Evolutionary conservation across 2,888 invertebrate genomes (phyloP).

Genomic region (Agriopis leucophaearia): DNA sequence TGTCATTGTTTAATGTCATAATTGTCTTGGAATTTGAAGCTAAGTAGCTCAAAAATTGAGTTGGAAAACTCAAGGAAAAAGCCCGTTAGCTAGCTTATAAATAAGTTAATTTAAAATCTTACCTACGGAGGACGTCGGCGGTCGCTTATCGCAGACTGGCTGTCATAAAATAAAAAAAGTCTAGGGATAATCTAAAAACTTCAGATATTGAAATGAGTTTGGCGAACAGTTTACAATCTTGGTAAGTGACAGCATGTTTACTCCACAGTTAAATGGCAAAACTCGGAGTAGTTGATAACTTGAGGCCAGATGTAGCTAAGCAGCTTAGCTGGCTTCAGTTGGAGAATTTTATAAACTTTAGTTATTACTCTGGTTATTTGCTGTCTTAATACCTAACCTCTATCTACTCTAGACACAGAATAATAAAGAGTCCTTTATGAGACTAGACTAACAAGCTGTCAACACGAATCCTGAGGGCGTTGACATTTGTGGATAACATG

Average conservation of each 20-base stretch:
- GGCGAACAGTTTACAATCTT: slow-evolving; percentile 38
- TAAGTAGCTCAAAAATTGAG: slow-evolving; percentile 15
- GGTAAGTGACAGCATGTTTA: slow-evolving; percentile 40
- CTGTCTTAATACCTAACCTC: slow-evolving; percentile 25
- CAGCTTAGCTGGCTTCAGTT: slow-evolving; percentile 19
- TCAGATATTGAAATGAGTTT: slow-evolving; percentile 39
- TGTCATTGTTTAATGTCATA: not conserved
- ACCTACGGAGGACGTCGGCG: slow-evolving; percentile 29
- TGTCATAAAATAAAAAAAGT: slow-evolving; percentile 36
- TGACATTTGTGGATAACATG: slow-evolving; percentile 30
- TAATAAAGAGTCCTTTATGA: too few relatives aligned
- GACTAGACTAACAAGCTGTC: slow-evolving; percentile 36
- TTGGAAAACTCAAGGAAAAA: slow-evolving; percentile 20
- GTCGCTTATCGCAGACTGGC: slow-evolving; percentile 35
- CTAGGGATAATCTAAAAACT: slow-evolving; percentile 37
- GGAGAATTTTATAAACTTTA: slow-evolving; percentile 17
- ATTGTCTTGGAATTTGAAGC: slow-evolving; percentile 12
- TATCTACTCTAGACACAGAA: slow-evolving; percentile 18
- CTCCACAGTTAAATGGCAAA: slow-evolving; percentile 28
- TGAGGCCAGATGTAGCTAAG: slow-evolving; percentile 22
- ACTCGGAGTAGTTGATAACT: slow-evolving; percentile 29
- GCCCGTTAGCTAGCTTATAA: slow-evolving; percentile 32
- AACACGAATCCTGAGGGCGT: slow-evolving; percentile 32
- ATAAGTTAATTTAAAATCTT: slow-evolving; percentile 36
- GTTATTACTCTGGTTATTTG: slow-evolving; percentile 19